These are phyloP conservation scores for Parthenolecanium corni DNA, from an alignment of 2,888 invertebrate species.

Conservation along the genomic window DNA sequence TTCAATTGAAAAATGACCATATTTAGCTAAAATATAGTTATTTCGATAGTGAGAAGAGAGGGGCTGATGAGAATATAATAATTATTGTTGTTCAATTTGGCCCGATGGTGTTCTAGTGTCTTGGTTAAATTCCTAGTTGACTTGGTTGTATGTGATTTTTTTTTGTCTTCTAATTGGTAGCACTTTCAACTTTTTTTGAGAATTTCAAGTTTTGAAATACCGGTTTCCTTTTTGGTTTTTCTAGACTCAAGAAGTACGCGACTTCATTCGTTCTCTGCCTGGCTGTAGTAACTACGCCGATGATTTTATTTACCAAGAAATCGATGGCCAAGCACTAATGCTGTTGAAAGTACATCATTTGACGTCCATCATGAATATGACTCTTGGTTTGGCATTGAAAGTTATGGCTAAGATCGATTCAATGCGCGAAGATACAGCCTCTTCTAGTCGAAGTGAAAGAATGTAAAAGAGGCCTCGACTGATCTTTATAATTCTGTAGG, in stretches of 20 bases:
- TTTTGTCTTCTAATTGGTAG: too few relatives aligned
- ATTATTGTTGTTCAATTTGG: too few relatives aligned
- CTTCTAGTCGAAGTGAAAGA: conserved; percentile 19
- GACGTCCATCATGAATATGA: conserved; percentile 89
- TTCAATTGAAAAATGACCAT: too few relatives aligned
- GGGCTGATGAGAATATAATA: too few relatives aligned
- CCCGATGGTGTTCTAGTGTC: too few relatives aligned
- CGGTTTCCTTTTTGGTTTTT: conserved; percentile 2
- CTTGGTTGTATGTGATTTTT: too few relatives aligned
- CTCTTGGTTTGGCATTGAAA: conserved; percentile 88
- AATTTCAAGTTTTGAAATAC: too few relatives aligned
- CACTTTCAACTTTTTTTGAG: too few relatives aligned
- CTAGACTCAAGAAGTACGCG: conserved; percentile 73
- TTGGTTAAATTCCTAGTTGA: too few relatives aligned
- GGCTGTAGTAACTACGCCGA: conserved; percentile 87
- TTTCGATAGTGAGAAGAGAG: too few relatives aligned
- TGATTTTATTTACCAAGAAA: conserved; percentile 86
- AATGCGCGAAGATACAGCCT: conserved; percentile 49
- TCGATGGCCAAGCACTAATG: conserved; percentile 88
- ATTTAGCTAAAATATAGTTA: too few relatives aligned
- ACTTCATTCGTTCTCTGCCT: conserved; percentile 48
- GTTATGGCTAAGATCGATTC: conserved; percentile 84
- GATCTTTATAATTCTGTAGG: not conserved
- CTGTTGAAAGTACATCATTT: conserved; percentile 86
- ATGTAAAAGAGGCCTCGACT: not conserved